Evolutionary conservation across 2,113 vertebrate species (phyloP).

Genomic region (mouse (Mus musculus)): DNA sequence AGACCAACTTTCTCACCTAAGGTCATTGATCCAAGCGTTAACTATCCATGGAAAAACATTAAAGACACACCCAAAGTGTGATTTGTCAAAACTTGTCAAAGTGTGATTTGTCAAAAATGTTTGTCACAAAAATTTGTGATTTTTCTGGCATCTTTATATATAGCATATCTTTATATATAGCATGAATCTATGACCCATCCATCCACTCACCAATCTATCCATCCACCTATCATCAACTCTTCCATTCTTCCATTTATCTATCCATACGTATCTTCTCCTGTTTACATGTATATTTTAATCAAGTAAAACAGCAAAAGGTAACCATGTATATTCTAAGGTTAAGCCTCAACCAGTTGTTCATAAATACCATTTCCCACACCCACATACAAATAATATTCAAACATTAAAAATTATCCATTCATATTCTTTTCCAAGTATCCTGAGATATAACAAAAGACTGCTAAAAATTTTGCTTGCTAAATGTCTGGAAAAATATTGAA

Average conservation of each 20-base stretch:
- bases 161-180: neutral
- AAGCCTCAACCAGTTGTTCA: neutral
- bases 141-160: neutral
- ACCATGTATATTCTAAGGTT: neutral
- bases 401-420: neutral
- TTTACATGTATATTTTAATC: neutral
- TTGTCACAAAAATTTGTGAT: too few relatives aligned
- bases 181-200: too few relatives aligned
- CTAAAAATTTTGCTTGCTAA: neutral
- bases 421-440: neutral
- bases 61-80: neutral
- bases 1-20: neutral
- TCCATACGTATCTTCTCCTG: neutral
- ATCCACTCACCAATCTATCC: neutral
- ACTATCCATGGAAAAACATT: too few relatives aligned
- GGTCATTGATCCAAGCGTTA: neutral
- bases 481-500: neutral
- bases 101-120: neutral
- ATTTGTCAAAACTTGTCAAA: neutral
- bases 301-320: neutral
- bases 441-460: neutral
- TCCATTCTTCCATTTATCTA: neutral
- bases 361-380: neutral
- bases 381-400: neutral
- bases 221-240: neutral